These are phyloP conservation scores for Myanophis thanlyinensis DNA, from an alignment of 2,113 vertebrate genomes.

Conservation along the genomic window DNA sequence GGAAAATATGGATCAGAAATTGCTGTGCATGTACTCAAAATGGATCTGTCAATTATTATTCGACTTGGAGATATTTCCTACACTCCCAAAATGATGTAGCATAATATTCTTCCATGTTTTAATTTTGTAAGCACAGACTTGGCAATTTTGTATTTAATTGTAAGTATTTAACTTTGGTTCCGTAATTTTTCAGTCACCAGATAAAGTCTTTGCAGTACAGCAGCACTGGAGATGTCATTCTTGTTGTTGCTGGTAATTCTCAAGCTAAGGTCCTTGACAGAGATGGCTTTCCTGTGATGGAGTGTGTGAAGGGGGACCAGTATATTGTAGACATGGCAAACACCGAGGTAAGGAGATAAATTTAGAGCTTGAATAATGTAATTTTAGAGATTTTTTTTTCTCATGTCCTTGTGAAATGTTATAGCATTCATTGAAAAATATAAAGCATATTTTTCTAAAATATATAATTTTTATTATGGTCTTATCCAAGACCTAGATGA, in stretches of 20 bases:
- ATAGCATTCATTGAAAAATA: background rate
- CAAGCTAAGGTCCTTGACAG: slow-evolving; percentile 97
- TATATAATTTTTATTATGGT: background rate
- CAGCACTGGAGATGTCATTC: slow-evolving; percentile 91
- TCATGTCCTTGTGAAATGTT: background rate
- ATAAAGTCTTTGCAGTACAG: slow-evolving; percentile 94
- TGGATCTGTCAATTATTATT: background rate
- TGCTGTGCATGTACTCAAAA: background rate
- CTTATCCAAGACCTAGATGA: background rate
- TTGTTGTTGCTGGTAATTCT: slow-evolving; percentile 92
- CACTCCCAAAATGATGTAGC: background rate
- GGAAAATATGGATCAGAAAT: background rate
- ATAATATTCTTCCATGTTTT: background rate
- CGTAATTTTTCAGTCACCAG: slow-evolving; percentile 79
- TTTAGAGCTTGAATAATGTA: background rate
- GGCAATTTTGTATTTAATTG: background rate
- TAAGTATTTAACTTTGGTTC: background rate
- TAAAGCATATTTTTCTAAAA: background rate
- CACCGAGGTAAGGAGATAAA: slow-evolving; percentile 82
- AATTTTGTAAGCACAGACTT: background rate
- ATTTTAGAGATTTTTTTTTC: background rate
- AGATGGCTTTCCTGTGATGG: slow-evolving; percentile 97
- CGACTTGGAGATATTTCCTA: background rate
- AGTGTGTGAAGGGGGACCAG: slow-evolving; percentile 95
- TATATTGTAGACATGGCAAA: slow-evolving; percentile 99